phyloP scores from a whole-genome alignment of 2,888 invertebrate species.

The Listrodromus nycthemerus region DNA sequence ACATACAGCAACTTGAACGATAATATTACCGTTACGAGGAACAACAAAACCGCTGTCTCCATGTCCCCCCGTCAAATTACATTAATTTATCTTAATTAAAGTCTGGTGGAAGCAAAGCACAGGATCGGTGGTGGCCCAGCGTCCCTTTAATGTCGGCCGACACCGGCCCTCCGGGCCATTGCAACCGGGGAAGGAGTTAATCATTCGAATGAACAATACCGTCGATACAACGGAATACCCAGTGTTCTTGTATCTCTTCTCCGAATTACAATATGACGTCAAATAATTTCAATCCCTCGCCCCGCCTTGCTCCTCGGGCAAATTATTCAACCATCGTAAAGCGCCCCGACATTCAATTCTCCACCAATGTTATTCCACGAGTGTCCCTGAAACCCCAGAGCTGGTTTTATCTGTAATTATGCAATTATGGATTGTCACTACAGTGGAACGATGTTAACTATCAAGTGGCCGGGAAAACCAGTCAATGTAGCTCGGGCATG shows the following conservation, averaged over 20 bases:
- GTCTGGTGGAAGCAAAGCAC: neutral
- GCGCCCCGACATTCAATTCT: neutral
- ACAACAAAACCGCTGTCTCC: neutral
- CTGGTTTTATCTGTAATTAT: neutral
- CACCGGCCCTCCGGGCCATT: neutral
- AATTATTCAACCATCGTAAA: neutral
- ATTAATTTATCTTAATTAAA: constrained; percentile 1
- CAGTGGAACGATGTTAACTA: neutral
- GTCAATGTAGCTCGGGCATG: neutral
- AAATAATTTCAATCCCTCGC: neutral
- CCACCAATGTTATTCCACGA: neutral
- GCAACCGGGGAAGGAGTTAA: neutral
- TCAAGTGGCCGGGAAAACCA: neutral
- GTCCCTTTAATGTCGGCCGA: neutral
- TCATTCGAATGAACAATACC: neutral
- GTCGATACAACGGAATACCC: neutral
- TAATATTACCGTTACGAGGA: constrained; percentile 23
- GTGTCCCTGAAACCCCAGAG: neutral
- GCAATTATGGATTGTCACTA: neutral
- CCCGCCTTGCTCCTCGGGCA: neutral
- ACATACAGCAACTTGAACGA: constrained; percentile 19
- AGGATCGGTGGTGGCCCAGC: neutral
- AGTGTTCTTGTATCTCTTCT: neutral
- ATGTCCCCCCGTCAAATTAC: neutral
- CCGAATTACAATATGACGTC: neutral